A percentile compares a stretch with the other conserved stretches of the same genome.
phyloP scores from a whole-genome alignment of 2,888 invertebrate species.

The Drosophila fungiperda region DNA sequence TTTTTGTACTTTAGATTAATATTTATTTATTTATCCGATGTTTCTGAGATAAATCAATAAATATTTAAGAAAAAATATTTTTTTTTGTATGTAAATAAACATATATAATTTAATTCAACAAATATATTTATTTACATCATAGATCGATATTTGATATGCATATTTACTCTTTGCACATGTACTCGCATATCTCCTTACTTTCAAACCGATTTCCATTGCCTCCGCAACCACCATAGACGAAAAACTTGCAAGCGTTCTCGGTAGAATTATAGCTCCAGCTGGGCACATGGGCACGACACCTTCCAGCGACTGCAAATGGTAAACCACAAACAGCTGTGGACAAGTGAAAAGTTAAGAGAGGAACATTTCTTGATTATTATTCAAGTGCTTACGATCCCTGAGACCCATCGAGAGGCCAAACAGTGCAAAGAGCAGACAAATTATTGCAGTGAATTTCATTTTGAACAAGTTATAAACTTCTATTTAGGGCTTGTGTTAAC shows the following conservation, averaged over 20 bases:
- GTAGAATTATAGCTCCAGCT: background rate
- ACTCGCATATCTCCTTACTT: no score
- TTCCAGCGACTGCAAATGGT: conserved; percentile 38
- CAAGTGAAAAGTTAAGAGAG: background rate
- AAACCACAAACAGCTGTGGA: conserved; percentile 38
- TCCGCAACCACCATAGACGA: no score
- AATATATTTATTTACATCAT: no score
- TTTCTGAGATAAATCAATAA: background rate
- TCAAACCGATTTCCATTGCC: no score
- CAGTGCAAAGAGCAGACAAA: conserved; percentile 57
- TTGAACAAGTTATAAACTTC: background rate
- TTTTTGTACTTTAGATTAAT: background rate
- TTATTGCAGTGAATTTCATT: conserved; percentile 51
- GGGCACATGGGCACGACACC: conserved; percentile 47
- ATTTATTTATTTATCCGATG: background rate
- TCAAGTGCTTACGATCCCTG: conserved; percentile 59
- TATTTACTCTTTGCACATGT: no score
- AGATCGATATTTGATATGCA: no score
- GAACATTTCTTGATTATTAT: background rate
- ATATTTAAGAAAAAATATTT: no score
- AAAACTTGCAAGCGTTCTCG: no score
- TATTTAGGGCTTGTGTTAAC: conserved; percentile 7
- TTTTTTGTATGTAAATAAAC: background rate
- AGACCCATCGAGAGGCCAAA: conserved; percentile 51
- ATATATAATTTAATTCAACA: background rate